These are phyloP conservation scores for Heliconius hewitsoni DNA, from an alignment of 1,140 invertebrate genomes.

Conservation along the genomic window DNA sequence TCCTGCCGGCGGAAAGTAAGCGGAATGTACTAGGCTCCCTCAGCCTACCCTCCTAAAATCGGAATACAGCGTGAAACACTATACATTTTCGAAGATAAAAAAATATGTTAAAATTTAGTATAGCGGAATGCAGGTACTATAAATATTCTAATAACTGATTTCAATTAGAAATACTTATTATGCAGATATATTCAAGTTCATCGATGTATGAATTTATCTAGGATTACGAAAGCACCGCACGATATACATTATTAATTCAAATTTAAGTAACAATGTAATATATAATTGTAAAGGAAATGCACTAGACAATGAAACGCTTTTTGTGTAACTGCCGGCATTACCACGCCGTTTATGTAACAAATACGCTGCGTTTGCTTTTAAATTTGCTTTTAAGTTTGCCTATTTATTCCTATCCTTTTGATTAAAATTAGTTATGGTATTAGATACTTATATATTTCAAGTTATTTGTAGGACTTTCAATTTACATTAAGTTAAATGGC, in stretches of 20 bases:
- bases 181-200: background rate
- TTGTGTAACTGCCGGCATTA: slow-evolving; percentile 62
- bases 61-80: too few species aligned
- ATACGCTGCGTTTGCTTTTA: slow-evolving; percentile 18
- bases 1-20: too few species aligned
- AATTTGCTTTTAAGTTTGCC: background rate
- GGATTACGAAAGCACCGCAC: slow-evolving; percentile 34
- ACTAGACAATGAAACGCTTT: slow-evolving; percentile 78
- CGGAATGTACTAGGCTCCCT: too few species aligned
- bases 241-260: slow-evolving; percentile 38
- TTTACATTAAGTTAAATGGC: slow-evolving; percentile 14
- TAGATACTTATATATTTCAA: background rate
- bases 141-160: slow-evolving; percentile 15
- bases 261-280: slow-evolving; percentile 60
- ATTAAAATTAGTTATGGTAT: background rate
- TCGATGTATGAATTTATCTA: slow-evolving; percentile 27
- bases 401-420: background rate
- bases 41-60: too few species aligned
- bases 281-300: slow-evolving; percentile 68
- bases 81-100: too few species aligned
- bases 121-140: background rate
- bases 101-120: background rate
- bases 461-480: slow-evolving; percentile 15
- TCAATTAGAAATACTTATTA: background rate
- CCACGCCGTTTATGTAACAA: slow-evolving; percentile 59